Percentiles rank a stretch among this genome's conserved stretches.
Evolutionary conservation across 1,140 invertebrate species (phyloP).

Genomic region (Euwallacea fornicatus): DNA sequence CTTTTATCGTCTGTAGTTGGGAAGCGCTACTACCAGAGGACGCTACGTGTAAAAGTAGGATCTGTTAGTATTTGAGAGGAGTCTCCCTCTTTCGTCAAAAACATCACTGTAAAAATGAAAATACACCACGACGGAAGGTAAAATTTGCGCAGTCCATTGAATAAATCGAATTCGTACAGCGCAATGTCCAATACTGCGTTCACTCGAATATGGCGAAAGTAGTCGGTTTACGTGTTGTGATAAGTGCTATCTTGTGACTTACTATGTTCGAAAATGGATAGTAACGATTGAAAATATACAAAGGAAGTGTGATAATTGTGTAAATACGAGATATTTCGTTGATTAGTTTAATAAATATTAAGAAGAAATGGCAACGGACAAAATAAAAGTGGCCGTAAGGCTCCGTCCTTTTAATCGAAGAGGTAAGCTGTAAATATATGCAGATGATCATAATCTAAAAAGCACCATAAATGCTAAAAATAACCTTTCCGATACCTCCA

Average conservation of each 20-base stretch:
- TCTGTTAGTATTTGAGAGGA: not conserved
- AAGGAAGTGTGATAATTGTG: constrained; percentile 52
- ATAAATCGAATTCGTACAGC: constrained; percentile 43
- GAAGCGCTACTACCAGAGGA: no score
- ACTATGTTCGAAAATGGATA: constrained; percentile 53
- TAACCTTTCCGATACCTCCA: not conserved
- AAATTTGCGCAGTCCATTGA: constrained; percentile 47
- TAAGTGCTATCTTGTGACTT: constrained; percentile 50
- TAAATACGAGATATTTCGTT: constrained; percentile 48
- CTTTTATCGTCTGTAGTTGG: no score
- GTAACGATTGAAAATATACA: constrained; percentile 46
- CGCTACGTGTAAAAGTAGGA: no score
- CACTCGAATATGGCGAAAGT: constrained; percentile 51
- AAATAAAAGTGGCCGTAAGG: constrained; percentile 95
- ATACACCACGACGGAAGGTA: constrained; percentile 32
- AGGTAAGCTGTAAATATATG: constrained; percentile 62
- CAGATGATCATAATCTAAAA: not conserved
- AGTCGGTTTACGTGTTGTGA: constrained; percentile 49
- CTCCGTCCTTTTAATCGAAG: constrained; percentile 94
- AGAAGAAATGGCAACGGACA: constrained; percentile 77
- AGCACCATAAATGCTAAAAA: constrained; percentile 15
- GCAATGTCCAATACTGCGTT: constrained; percentile 49
- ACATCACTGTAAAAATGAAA: constrained; percentile 32
- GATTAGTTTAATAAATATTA: constrained; percentile 41
- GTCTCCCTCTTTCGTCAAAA: constrained; percentile 16